Evolutionary conservation across 2,797 vertebrate species (phyloP).

Genomic region (Trachops cirrhosus): DNA sequence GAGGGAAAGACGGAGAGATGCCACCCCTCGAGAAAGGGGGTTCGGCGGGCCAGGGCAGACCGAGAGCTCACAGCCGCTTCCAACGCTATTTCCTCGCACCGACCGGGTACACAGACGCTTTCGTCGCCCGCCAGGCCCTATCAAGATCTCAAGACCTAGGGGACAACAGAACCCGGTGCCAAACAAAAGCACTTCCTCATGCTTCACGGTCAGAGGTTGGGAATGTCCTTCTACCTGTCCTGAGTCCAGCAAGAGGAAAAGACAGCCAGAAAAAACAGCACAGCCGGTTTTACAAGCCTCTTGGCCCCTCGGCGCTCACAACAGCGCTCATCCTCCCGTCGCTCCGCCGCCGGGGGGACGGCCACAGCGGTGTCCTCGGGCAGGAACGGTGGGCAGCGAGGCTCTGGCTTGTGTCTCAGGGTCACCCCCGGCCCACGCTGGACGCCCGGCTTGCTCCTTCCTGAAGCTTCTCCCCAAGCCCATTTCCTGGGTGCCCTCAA

Average conservation of each 20-base stretch:
- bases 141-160: not conserved
- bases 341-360: accelerated
- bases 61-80: not conserved
- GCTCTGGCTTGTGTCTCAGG: not conserved
- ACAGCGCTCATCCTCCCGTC: accelerated
- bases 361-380: accelerated
- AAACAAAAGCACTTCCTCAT: not conserved
- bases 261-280: not conserved
- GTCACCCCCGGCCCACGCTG: no score
- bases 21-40: not conserved
- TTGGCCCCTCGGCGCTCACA: not conserved
- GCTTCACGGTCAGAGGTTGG: not conserved
- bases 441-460: no score
- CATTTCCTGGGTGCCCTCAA: not conserved
- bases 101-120: not conserved
- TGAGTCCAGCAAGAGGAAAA: not conserved
- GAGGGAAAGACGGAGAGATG: not conserved
- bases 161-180: not conserved
- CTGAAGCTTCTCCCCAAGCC: not conserved
- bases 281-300: no score
- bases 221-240: not conserved
- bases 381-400: accelerated
- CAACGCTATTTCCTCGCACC: not conserved
- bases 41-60: not conserved
- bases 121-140: not conserved